Evolutionary conservation across 1,140 invertebrate genomes (phyloP).

Genomic region (Cydia amplana): DNA sequence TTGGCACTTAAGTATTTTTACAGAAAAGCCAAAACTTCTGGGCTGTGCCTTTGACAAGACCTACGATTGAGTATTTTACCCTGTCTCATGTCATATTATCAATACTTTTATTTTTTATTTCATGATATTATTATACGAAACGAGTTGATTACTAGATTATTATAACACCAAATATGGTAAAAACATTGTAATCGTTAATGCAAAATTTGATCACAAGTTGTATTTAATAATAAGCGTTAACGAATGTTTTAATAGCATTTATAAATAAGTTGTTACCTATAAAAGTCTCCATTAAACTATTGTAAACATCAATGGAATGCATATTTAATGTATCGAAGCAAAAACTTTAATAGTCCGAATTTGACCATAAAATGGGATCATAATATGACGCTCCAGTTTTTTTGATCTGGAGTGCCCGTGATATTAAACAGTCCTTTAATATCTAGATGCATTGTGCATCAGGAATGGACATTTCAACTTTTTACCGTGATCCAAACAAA

Average conservation of each 20-base stretch:
- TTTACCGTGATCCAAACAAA: slow-evolving; percentile 48
- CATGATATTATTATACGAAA: too few species aligned
- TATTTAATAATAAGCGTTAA: neutral
- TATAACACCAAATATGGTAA: too few species aligned
- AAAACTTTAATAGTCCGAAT: slow-evolving; percentile 42
- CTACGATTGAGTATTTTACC: too few species aligned
- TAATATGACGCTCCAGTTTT: slow-evolving; percentile 48
- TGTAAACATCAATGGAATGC: slow-evolving; percentile 21
- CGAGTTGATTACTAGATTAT: too few species aligned
- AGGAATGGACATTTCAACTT: slow-evolving; percentile 40
- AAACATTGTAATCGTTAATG: too few species aligned
- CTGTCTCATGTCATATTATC: too few species aligned
- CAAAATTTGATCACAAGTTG: neutral
- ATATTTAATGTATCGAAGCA: neutral
- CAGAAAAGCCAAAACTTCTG: too few species aligned
- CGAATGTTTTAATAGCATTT: neutral
- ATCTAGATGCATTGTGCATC: slow-evolving; percentile 53
- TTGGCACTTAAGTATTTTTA: too few species aligned
- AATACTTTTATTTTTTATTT: too few species aligned
- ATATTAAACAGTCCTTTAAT: slow-evolving; percentile 64
- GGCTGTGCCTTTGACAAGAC: too few species aligned
- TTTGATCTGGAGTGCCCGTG: slow-evolving; percentile 52
- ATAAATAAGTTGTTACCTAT: neutral
- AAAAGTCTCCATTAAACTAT: neutral
- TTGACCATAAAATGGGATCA: slow-evolving; percentile 42